A percentile compares a stretch with the other conserved stretches of the same genome.
Evolutionary conservation across 92 coral and sea anemone genomes (phyloP).

Genomic region (Hydrozoanthus gracilis): DNA sequence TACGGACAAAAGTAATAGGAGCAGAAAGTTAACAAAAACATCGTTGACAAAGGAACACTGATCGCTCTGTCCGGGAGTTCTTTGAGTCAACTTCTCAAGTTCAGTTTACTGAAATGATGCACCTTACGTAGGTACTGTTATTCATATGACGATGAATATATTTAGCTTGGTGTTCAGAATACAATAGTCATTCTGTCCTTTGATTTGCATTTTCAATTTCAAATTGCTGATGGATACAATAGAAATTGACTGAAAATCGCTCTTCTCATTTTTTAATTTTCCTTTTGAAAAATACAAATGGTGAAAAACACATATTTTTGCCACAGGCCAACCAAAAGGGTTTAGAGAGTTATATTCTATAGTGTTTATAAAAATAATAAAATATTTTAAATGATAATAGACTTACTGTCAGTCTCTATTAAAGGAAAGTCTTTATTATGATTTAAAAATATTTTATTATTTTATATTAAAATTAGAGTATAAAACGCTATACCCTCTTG

Average conservation of each 20-base stretch:
- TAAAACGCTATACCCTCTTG: conserved; percentile 16
- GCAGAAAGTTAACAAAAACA: conserved; percentile 3
- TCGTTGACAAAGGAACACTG: conserved; percentile 6
- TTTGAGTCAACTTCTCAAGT: conserved; percentile 4
- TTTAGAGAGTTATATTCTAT: conserved; percentile 24
- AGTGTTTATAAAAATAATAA: conserved; percentile 20
- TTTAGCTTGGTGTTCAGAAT: conserved; percentile 25
- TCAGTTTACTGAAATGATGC: conserved; percentile 4
- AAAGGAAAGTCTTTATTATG: conserved; percentile 15
- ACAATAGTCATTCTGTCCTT: conserved; percentile 17
- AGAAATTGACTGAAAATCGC: conserved; percentile 17
- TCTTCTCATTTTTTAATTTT: conserved; percentile 25
- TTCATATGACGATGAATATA: conserved; percentile 22
- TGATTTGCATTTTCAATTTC: conserved; percentile 23
- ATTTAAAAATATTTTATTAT: conserved; percentile 13
- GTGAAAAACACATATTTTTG: conserved; percentile 19
- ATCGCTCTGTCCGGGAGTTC: conserved; percentile 8
- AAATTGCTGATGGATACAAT: conserved; percentile 11
- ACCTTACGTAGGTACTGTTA: conserved; percentile 14
- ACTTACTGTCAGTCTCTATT: conserved; percentile 17
- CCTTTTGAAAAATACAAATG: conserved; percentile 23
- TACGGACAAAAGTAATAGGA: conserved; percentile 4
- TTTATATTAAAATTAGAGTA: conserved; percentile 16
- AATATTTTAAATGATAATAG: conserved; percentile 13
- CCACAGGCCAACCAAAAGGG: conserved; percentile 30